Percentiles rank a stretch among this genome's conserved stretches.
These are phyloP conservation scores for Elgaria multicarinata DNA, from an alignment of 2,113 vertebrate genomes.

Conservation along the genomic window DNA sequence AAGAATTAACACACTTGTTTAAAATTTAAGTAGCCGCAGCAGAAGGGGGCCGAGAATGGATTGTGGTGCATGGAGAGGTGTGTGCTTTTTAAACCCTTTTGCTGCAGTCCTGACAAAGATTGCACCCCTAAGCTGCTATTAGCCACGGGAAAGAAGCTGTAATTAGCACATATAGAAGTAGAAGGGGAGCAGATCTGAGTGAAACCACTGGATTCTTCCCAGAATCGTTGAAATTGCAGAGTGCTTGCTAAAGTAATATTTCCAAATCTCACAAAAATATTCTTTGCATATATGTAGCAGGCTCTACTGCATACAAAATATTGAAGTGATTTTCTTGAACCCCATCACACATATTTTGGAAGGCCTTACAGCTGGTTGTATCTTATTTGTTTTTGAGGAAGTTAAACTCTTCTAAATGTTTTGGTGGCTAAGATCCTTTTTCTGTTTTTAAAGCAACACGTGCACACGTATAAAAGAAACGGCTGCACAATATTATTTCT, in stretches of 20 bases:
- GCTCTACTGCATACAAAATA: neutral
- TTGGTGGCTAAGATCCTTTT: neutral
- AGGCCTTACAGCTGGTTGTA: neutral
- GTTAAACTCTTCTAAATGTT: neutral
- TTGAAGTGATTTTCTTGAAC: neutral
- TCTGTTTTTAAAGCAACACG: neutral
- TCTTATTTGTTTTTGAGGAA: neutral
- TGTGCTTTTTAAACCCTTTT: neutral
- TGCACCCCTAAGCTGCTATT: too few species aligned
- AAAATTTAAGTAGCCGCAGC: neutral
- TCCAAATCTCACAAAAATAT: neutral
- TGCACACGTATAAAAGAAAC: neutral
- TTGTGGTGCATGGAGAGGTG: neutral
- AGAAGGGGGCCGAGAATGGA: neutral
- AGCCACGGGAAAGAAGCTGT: neutral
- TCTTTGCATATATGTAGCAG: neutral
- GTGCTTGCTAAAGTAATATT: neutral
- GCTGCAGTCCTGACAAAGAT: neutral
- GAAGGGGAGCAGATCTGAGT: neutral
- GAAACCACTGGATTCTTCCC: neutral
- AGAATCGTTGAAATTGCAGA: neutral
- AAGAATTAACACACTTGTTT: neutral
- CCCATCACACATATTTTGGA: neutral
- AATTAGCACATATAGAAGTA: neutral
- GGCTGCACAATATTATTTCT: neutral